phyloP scores from a whole-genome alignment of 2,888 invertebrate species.

The Spialia ferax region DNA sequence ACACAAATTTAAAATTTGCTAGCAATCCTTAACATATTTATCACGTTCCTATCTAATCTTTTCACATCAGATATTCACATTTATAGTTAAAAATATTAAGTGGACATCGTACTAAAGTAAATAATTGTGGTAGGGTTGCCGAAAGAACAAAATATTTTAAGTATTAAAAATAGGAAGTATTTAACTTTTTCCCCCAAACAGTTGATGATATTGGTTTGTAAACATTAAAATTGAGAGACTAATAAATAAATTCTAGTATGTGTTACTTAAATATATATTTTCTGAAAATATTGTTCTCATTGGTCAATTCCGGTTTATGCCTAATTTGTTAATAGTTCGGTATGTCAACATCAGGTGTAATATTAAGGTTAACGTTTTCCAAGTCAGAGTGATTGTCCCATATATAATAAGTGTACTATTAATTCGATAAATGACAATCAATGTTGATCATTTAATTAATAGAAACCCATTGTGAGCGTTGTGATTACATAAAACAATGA shows the following conservation, averaged over 20 bases:
- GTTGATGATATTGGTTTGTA: slow-evolving; percentile 9
- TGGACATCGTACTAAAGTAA: not conserved
- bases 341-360: not conserved
- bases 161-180: slow-evolving; percentile 28
- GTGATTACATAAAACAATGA: not conserved
- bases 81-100: slow-evolving; percentile 9
- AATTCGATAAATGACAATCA: slow-evolving; percentile 13
- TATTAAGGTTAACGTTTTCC: not conserved
- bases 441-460: slow-evolving; percentile 5
- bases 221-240: slow-evolving; percentile 8
- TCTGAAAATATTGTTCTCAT: slow-evolving; percentile 31
- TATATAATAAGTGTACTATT: not conserved
- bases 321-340: not conserved
- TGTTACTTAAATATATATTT: slow-evolving; percentile 22
- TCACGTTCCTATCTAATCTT: slow-evolving; percentile 24
- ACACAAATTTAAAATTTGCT: slow-evolving; percentile 26
- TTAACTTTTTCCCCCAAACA: slow-evolving; percentile 1
- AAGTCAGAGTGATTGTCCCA: not conserved
- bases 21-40: slow-evolving; percentile 22
- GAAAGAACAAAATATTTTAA: slow-evolving; percentile 6
- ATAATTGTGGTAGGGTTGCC: not conserved
- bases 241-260: slow-evolving; percentile 23
- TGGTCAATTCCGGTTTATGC: slow-evolving; percentile 33
- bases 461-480: not conserved
- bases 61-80: slow-evolving; percentile 8